Evolutionary conservation across 2,797 vertebrate genomes (phyloP).

Genomic region (Poeciliopsis infans): DNA sequence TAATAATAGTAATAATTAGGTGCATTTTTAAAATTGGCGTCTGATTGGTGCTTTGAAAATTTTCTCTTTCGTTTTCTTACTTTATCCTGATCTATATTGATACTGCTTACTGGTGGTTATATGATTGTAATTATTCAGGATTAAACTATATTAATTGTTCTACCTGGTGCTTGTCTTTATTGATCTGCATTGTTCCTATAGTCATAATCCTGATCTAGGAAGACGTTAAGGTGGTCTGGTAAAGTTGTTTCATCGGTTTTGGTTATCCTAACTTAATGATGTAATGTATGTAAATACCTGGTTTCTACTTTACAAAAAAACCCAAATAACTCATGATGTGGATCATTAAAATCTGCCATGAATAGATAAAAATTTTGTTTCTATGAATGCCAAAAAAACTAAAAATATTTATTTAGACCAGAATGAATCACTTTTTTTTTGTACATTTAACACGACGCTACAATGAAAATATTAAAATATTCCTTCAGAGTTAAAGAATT

Average conservation of each 20-base stretch:
- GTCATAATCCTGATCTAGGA: neutral
- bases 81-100: slow-evolving; percentile 26
- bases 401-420: neutral
- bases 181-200: neutral
- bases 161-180: neutral
- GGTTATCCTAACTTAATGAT: neutral
- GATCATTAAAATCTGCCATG: neutral
- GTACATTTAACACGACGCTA: neutral
- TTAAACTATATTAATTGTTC: slow-evolving; percentile 40
- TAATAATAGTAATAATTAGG: slow-evolving; percentile 5
- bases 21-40: slow-evolving; percentile 18
- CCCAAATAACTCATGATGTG: neutral
- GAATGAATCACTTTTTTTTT: neutral
- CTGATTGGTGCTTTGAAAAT: slow-evolving; percentile 50
- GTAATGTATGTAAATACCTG: neutral
- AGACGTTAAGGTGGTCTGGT: neutral
- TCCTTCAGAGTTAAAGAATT: neutral
- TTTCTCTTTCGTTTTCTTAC: slow-evolving; percentile 16
- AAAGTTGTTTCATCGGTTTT: neutral
- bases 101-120: slow-evolving; percentile 23
- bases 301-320: neutral
- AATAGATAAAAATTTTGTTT: neutral
- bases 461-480: neutral
- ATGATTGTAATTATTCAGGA: slow-evolving; percentile 41
- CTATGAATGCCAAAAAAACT: neutral